Evolutionary conservation across 2,888 invertebrate species (phyloP), one percentile per base, ranked within the genome.

Genomic region (Cryptocephalus moraei): DNA sequence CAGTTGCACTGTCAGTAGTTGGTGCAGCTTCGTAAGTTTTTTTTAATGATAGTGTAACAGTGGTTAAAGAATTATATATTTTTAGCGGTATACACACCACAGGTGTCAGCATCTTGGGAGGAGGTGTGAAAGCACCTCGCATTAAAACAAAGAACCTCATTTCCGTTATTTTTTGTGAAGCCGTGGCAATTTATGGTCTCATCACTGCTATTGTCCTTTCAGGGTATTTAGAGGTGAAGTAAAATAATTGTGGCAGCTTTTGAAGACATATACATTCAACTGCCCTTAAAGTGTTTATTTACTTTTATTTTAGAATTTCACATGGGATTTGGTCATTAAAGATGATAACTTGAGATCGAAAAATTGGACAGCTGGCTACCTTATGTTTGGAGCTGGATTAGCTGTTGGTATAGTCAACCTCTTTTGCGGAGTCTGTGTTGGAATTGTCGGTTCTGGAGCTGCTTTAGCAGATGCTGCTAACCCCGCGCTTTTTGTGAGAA

Each of bases 71-170:
- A 1, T 10, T 8, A 33, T 13, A 12, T 22, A 36, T 41, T 69
- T 68, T 51, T 64, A 84, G 84, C 8, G 97, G 97, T 48, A 99
- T 99, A 64, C 92, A 93, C 72, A 93, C 95, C 33, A 94, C 93
- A 6, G 96, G 96, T 53, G 84, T 87, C 46, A 93, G 92, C 67
- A 97, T 96, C 70, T 80, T 96, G 51, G 97, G 97, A 49, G 97
- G 91, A 54, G 97, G 97, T 68, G 95, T 99, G 12, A 96, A 95
- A 74, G 93, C 96, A 32, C 97, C 97, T 8, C 78, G 97, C 64
- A 99, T 99, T 71, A 92, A 95, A 73, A 99, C 97, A 49, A 99
- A 97, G 75, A 99, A 99, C 73, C 81, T 99, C 68, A 94, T 99
- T 69, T 96, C 96, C 44, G 95, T 99, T 61, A 99, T 99, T 73